A percentile compares a stretch with the other conserved stretches of the same genome.
phyloP scores from a whole-genome alignment of 2,113 vertebrate genomes.

The Ammodytes marinus region DNA sequence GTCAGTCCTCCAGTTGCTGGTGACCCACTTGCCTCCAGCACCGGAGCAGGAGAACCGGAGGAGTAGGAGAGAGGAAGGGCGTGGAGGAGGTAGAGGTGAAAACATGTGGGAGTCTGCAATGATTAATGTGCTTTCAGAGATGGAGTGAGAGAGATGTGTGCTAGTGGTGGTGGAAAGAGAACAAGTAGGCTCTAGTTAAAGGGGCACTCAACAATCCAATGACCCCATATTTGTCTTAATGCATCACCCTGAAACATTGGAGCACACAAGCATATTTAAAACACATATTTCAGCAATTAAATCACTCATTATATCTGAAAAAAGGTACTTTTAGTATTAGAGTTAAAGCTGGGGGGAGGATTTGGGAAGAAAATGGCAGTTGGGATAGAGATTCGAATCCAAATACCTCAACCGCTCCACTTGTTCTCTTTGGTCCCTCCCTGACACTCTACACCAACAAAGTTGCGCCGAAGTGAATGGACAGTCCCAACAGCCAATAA shows the following conservation, averaged over 20 bases:
- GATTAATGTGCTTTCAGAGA: conserved; percentile 73
- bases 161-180: conserved; percentile 24
- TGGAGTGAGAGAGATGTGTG: conserved; percentile 31
- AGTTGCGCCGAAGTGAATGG: too few species aligned
- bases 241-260: background rate
- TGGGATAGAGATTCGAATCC: too few species aligned
- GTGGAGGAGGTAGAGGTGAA: conserved; percentile 60
- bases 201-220: conserved; percentile 21
- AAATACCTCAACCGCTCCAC: too few species aligned
- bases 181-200: conserved; percentile 1
- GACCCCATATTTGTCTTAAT: conserved; percentile 20
- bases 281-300: background rate
- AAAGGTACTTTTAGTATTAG: background rate
- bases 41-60: conserved; percentile 53
- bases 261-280: background rate
- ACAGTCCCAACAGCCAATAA: too few species aligned
- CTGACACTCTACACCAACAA: too few species aligned
- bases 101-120: conserved; percentile 65
- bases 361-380: background rate
- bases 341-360: background rate
- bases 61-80: conserved; percentile 49
- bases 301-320: background rate
- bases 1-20: conserved; percentile 49
- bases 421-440: too few species aligned
- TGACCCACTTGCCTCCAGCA: conserved; percentile 72